Conservation (phyloP, 2,113 vertebrate genomes). For the Dasyurus viverrinus region DNA sequence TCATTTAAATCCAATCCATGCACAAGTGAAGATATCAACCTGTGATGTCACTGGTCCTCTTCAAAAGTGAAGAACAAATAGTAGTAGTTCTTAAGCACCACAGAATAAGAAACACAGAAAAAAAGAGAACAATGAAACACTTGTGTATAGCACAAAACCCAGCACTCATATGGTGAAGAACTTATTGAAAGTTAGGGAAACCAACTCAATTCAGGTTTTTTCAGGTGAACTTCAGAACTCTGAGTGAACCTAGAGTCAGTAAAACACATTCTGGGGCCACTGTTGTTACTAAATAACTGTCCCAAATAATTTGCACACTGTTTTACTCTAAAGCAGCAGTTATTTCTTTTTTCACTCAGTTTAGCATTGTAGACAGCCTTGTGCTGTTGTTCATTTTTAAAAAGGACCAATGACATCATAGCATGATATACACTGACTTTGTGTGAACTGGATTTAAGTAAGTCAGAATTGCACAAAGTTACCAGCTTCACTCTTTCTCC, state of each 20-base stretch:
- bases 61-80: too few species aligned
- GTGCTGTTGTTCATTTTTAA: too few species aligned
- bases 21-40: too few species aligned
- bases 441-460: too few species aligned
- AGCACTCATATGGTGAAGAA: neutral
- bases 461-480: too few species aligned
- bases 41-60: too few species aligned
- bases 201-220: neutral
- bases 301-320: neutral
- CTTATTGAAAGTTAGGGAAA: neutral
- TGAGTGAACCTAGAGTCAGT: neutral
- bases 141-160: neutral
- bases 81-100: neutral
- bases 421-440: too few species aligned
- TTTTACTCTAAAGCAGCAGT: neutral
- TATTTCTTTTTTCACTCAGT: neutral
- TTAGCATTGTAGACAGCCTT: neutral
- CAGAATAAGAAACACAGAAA: neutral
- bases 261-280: neutral
- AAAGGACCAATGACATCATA: too few species aligned
- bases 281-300: neutral
- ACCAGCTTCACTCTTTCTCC: too few species aligned
- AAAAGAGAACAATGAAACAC: neutral
- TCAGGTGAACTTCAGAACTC: too few species aligned
- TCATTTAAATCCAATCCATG: too few species aligned